Evolutionary conservation across 2,797 vertebrate genomes (phyloP).

Genomic region (Vultur gryphus): DNA sequence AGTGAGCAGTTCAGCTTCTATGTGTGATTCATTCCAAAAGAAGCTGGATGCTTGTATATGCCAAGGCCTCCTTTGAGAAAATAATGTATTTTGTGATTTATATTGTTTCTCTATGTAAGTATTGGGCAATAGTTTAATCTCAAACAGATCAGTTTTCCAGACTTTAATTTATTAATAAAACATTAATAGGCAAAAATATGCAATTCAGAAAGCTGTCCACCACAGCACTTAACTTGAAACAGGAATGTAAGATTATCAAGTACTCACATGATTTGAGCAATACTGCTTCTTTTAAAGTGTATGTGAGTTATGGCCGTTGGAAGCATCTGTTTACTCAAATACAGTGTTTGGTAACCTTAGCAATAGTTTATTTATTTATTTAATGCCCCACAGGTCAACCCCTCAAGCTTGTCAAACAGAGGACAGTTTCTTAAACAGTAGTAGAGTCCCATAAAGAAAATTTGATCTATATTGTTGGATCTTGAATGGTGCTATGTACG

Average conservation of each 20-base stretch:
- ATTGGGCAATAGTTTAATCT: slow-evolving; percentile 29
- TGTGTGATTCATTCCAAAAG: slow-evolving; percentile 37
- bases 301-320: slow-evolving; percentile 4
- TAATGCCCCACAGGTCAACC: background rate
- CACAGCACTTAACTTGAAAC: slow-evolving; percentile 26
- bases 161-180: slow-evolving; percentile 16
- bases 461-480: background rate
- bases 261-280: slow-evolving; percentile 47
- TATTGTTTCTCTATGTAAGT: background rate
- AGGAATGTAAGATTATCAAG: slow-evolving; percentile 35
- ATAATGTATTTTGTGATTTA: slow-evolving; percentile 44
- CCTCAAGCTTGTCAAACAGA: background rate
- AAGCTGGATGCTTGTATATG: slow-evolving; percentile 8
- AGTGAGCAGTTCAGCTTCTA: slow-evolving; percentile 9
- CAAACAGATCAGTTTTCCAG: background rate
- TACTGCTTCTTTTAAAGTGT: background rate
- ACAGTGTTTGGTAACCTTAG: slow-evolving; percentile 57
- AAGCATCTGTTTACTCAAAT: slow-evolving; percentile 39
- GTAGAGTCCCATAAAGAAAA: background rate
- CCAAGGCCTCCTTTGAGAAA: slow-evolving; percentile 28
- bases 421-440: background rate
- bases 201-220: slow-evolving; percentile 4
- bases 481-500: background rate
- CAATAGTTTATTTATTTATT: slow-evolving; percentile 38
- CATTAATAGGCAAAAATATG: background rate